phyloP scores from a whole-genome alignment of 2,888 invertebrate species.

The Dorcus hopei region DNA sequence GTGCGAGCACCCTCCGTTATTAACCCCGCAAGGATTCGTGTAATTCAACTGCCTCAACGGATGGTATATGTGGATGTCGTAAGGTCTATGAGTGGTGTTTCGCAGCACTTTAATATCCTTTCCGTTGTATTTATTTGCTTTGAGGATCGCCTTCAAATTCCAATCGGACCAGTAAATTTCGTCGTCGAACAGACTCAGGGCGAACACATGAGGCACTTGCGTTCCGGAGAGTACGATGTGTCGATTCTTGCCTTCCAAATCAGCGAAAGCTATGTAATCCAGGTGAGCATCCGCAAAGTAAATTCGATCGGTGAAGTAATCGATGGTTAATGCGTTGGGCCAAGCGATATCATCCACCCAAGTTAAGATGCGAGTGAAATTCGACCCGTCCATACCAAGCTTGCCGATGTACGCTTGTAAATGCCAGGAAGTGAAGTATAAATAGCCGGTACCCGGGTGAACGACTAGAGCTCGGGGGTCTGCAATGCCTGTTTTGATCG shows the following conservation, averaged over 20 bases:
- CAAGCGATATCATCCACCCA: slow-evolving; percentile 95
- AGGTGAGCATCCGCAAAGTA: slow-evolving; percentile 99
- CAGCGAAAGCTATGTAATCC: slow-evolving; percentile 93
- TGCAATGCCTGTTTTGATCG: slow-evolving; percentile 81
- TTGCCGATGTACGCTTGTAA: slow-evolving; percentile 94
- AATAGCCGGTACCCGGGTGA: slow-evolving; percentile 88
- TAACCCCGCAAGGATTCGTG: slow-evolving; percentile 83
- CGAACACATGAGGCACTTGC: slow-evolving; percentile 93
- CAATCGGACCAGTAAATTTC: slow-evolving; percentile 96
- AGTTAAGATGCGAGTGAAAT: slow-evolving; percentile 81
- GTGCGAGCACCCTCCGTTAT: slow-evolving; percentile 96
- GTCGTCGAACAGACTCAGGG: slow-evolving; percentile 91
- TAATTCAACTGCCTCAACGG: slow-evolving; percentile 81
- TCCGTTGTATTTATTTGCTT: slow-evolving; percentile 90
- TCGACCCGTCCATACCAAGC: slow-evolving; percentile 95
- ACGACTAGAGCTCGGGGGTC: slow-evolving; percentile 94
- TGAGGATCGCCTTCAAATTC: slow-evolving; percentile 90
- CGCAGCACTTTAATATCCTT: slow-evolving; percentile 69
- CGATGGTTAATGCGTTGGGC: slow-evolving; percentile 97
- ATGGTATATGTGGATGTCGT: slow-evolving; percentile 91
- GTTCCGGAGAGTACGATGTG: slow-evolving; percentile 77
- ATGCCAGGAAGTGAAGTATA: slow-evolving; percentile 97
- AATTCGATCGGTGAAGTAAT: slow-evolving; percentile 91
- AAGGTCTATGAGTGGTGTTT: slow-evolving; percentile 93
- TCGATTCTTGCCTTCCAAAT: slow-evolving; percentile 86